phyloP scores from a whole-genome alignment of 2,888 invertebrate species.

The Idaea dimidiata region DNA sequence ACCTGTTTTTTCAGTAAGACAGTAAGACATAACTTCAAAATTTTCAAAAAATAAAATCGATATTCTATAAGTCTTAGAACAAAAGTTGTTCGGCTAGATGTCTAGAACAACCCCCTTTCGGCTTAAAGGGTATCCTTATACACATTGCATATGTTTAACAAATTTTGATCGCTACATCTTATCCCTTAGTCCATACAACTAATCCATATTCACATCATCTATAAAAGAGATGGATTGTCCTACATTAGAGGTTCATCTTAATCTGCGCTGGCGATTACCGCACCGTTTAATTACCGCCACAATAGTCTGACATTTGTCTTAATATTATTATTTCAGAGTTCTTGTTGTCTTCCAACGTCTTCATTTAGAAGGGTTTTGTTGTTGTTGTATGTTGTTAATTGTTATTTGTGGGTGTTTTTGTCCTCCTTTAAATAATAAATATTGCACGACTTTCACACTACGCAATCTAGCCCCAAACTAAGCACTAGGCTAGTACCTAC shows the following conservation, averaged over 20 bases:
- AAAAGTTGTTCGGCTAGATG: too few relatives aligned
- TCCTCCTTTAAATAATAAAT: neutral
- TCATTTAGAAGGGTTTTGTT: slow-evolving; percentile 23
- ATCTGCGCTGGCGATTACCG: slow-evolving; percentile 68
- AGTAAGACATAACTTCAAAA: too few relatives aligned
- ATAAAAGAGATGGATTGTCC: slow-evolving; percentile 72
- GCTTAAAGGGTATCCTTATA: too few relatives aligned
- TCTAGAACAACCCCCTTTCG: too few relatives aligned
- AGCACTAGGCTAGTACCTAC: too few relatives aligned
- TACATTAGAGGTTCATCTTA: slow-evolving; percentile 71
- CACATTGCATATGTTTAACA: too few relatives aligned
- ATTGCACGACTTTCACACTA: too few relatives aligned
- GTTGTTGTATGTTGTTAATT: slow-evolving; percentile 7
- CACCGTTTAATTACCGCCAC: slow-evolving; percentile 70
- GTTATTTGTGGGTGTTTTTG: slow-evolving; percentile 5
- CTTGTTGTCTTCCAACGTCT: slow-evolving; percentile 25
- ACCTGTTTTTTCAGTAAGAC: too few relatives aligned
- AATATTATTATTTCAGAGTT: slow-evolving; percentile 34
- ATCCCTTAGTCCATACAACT: slow-evolving; percentile 28
- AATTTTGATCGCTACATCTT: slow-evolving; percentile 29
- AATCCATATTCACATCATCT: slow-evolving; percentile 45
- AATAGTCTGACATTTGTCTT: slow-evolving; percentile 55
- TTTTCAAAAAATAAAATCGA: too few relatives aligned
- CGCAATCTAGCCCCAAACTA: too few relatives aligned
- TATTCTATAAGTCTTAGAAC: too few relatives aligned